These are phyloP conservation scores for Lerista edwardsae DNA, from an alignment of 2,797 vertebrate genomes.

Conservation along the genomic window DNA sequence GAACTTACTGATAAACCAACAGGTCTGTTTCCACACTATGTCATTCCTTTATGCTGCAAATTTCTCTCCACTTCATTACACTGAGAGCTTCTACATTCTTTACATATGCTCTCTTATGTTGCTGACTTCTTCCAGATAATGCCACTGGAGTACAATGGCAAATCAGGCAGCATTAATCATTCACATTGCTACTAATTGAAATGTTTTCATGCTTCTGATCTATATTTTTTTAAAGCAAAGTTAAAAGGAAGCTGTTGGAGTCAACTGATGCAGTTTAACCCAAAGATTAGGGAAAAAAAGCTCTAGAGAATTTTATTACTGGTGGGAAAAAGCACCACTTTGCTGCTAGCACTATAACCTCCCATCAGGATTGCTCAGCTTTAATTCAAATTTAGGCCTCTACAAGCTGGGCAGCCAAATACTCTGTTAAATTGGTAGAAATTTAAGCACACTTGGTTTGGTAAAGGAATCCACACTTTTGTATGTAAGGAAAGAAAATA, in stretches of 20 bases:
- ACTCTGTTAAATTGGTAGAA: too few species aligned
- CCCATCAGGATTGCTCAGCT: background rate
- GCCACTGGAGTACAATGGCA: background rate
- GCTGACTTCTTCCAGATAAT: background rate
- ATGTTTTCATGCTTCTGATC: background rate
- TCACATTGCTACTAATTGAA: background rate
- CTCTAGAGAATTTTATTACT: background rate
- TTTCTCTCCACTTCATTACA: slow-evolving; percentile 14
- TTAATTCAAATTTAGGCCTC: background rate
- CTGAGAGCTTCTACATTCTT: slow-evolving; percentile 16
- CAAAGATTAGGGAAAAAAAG: background rate
- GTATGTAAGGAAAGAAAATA: background rate
- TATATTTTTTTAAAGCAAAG: background rate
- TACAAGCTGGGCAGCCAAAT: background rate
- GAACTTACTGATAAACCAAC: slow-evolving; percentile 15
- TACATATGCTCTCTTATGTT: background rate
- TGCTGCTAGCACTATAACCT: background rate
- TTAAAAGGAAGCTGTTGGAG: background rate
- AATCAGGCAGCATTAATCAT: background rate
- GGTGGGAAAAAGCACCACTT: background rate
- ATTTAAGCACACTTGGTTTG: background rate
- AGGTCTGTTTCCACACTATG: background rate
- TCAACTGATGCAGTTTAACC: background rate
- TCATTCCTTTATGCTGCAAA: slow-evolving; percentile 21
- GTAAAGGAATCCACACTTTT: background rate